Evolutionary conservation across 2,888 invertebrate species (phyloP).

Genomic region (Meteorus colon): DNA sequence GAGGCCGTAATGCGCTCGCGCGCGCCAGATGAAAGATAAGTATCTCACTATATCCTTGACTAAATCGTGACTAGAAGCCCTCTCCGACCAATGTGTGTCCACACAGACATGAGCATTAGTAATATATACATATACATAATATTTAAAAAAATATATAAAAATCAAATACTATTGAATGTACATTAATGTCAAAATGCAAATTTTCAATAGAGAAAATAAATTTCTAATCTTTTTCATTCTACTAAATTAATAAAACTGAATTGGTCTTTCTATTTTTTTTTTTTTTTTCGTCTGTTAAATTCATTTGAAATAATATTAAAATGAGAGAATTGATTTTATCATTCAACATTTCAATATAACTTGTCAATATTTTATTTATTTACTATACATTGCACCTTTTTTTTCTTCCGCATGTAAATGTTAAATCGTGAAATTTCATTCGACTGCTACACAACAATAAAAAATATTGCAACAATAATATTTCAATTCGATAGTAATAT

Average conservation of each 20-base stretch:
- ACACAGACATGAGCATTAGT: conserved; percentile 50
- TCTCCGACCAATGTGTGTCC: conserved; percentile 45
- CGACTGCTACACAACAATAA: no score
- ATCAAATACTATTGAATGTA: neutral
- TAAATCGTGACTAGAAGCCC: conserved; percentile 72
- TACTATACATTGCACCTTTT: no score
- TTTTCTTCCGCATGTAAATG: no score
- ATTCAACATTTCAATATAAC: no score
- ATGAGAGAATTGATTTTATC: no score
- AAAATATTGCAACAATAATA: no score
- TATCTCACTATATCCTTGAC: conserved; percentile 67
- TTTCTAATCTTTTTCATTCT: neutral
- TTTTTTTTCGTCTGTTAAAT: neutral
- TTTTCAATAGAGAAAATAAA: neutral
- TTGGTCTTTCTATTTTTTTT: neutral
- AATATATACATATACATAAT: neutral
- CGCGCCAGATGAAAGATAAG: conserved; percentile 20
- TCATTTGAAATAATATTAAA: no score
- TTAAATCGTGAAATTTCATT: no score
- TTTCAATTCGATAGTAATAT: no score
- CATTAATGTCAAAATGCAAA: neutral
- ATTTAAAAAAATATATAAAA: neutral
- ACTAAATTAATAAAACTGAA: neutral
- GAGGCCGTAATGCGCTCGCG: conserved; percentile 13
- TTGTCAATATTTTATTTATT: no score